Base-by-base conservation (phyloP, 2,113 vertebrate species). In the Clarias gariepinus region DNA sequence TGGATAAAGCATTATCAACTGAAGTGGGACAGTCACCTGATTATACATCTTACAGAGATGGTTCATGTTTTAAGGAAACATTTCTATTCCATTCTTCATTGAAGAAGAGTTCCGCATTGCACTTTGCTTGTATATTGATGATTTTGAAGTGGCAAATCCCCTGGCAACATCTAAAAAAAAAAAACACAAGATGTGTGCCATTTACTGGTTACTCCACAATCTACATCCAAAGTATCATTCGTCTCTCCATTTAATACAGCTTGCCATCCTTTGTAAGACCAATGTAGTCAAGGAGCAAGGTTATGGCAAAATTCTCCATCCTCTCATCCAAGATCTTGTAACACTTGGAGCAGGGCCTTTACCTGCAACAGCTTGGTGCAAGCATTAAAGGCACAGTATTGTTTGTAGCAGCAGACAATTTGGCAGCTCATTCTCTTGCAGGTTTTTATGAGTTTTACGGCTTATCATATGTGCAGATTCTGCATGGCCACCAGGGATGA, bases 381-480 rank as follows among this genome's bases (percentile, higher is more conserved):
- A n/a, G n/a, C n/a, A n/a, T n/a, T n/a, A n/a, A n/a, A n/a, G n/a
- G n/a, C n/a, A n/a, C n/a, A 57, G 69, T 74, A 9, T 77, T 74
- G 21, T 87, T 33, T 77, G 57, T 83, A 36, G 86, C 57, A 21
- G 57, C 60, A 53, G 86, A 87, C 30, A n/a, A n/a, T n/a, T n/a
- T 79, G 47, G 81, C 15, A 36, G 73, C 86, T 25, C 73, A 83
- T 58, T 73, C 25, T 19, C 23, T 87, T 4, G 55, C 19, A 82
- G 86, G 68, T 30, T 82, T 73, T 18, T 7, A 33, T 33, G 71
- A 83, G 81, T 30, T 84, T 87, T 78, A 66, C 11, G 7, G 81
- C 64, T 55, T 4, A 64, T 11, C 11, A 11, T 13, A 60, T 19
- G 3, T 60, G 58, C 41, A n/a, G 66, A 4, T 87, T 87, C 58